A percentile compares a stretch with the other conserved stretches of the same genome.
Evolutionary conservation across 2,888 invertebrate genomes (phyloP).

Genomic region (Tetrapedia diversipes): DNA sequence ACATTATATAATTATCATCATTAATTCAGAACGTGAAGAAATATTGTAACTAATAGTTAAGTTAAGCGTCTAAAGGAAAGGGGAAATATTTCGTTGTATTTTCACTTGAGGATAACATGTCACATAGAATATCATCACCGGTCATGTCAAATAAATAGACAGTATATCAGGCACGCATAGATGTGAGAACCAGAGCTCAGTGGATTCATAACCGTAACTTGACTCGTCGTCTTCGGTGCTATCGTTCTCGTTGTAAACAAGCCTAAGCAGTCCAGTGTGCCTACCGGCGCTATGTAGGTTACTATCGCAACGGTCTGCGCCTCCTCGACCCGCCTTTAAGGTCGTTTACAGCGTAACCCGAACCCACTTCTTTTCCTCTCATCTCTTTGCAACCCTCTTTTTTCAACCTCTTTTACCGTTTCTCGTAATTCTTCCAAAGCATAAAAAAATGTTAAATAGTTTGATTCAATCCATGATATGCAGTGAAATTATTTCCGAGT

Average conservation of each 20-base stretch:
- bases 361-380: slow-evolving; percentile 68
- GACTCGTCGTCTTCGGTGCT: slow-evolving; percentile 46
- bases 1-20: slow-evolving; percentile 6
- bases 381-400: slow-evolving; percentile 19
- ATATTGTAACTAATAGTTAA: not conserved
- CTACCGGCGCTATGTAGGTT: slow-evolving; percentile 73
- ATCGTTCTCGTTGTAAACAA: slow-evolving; percentile 69
- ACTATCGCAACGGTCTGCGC: slow-evolving; percentile 75
- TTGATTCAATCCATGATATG: too few species aligned
- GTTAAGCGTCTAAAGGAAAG: not conserved
- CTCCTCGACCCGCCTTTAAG: slow-evolving; percentile 72
- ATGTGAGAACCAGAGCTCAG: slow-evolving; percentile 57
- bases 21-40: not conserved
- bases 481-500: not conserved
- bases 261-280: slow-evolving; percentile 64
- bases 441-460: too few species aligned
- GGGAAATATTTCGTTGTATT: not conserved
- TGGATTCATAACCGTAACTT: slow-evolving; percentile 73
- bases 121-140: slow-evolving; percentile 17
- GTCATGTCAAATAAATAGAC: slow-evolving; percentile 1
- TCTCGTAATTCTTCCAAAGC: slow-evolving; percentile 43
- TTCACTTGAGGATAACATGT: not conserved
- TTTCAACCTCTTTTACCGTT: slow-evolving; percentile 43
- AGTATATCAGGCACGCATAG: slow-evolving; percentile 38
- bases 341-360: slow-evolving; percentile 75